Evolutionary conservation across 2,888 invertebrate genomes (phyloP).

Genomic region (Diarsia mendica): DNA sequence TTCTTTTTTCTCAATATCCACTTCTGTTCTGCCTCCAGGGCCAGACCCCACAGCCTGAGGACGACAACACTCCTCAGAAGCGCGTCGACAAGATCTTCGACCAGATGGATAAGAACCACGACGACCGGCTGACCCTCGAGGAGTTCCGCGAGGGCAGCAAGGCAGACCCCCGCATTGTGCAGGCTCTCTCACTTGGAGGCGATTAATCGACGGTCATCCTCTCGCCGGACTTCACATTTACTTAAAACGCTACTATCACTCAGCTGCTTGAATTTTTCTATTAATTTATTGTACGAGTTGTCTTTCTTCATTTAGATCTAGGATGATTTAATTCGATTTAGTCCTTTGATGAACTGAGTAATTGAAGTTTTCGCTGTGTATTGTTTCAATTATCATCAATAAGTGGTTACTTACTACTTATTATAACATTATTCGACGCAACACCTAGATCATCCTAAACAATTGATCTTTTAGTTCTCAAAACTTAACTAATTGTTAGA

Average conservation of each 20-base stretch:
- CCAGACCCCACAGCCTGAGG: constrained; percentile 96
- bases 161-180: constrained; percentile 99
- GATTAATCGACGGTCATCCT: constrained; percentile 91
- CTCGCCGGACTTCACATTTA: constrained; percentile 89
- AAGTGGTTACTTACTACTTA: background rate
- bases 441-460: background rate
- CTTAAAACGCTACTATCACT: constrained; percentile 74
- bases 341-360: constrained; percentile 9
- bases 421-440: background rate
- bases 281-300: background rate
- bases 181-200: constrained; percentile 96
- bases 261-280: constrained; percentile 70
- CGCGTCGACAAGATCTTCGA: constrained; percentile 99
- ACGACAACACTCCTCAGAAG: constrained; percentile 98
- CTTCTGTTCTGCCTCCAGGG: constrained; percentile 90
- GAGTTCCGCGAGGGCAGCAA: constrained; percentile 99
- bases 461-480: background rate
- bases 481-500: background rate
- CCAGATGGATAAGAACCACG: constrained; percentile 99
- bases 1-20: background rate
- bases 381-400: constrained; percentile 2
- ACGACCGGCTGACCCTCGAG: constrained; percentile 98
- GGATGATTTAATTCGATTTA: constrained; percentile 3
- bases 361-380: background rate
- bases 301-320: constrained; percentile 16